Evolutionary conservation across 1,140 invertebrate genomes (phyloP).

Genomic region (Lepidurus couesii): DNA sequence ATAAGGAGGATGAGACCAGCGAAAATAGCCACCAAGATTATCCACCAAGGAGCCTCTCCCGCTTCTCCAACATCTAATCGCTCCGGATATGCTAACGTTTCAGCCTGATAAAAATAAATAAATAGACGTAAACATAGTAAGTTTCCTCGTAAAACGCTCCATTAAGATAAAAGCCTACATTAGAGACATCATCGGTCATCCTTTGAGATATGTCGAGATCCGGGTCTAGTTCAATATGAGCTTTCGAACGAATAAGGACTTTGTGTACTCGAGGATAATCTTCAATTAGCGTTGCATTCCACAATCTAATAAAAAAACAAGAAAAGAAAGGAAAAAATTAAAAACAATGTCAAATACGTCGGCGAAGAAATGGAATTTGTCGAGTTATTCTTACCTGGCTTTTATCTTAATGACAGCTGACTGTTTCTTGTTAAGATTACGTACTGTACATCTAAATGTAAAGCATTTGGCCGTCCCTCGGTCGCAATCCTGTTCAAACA

Average conservation of each 20-base stretch:
- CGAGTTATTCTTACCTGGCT: constrained; percentile 51
- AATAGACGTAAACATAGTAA: constrained; percentile 21
- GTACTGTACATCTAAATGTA: constrained; percentile 71
- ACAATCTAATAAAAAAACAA: constrained; percentile 53
- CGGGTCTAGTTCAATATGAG: constrained; percentile 62
- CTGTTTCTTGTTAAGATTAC: constrained; percentile 64
- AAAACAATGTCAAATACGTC: constrained; percentile 5
- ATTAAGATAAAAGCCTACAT: constrained; percentile 32
- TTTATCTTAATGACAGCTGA: constrained; percentile 70
- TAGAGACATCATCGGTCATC: constrained; percentile 52
- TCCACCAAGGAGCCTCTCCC: constrained; percentile 69
- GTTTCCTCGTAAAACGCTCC: neutral
- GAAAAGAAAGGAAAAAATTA: neutral
- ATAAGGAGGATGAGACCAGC: constrained; percentile 72
- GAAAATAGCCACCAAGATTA: constrained; percentile 71
- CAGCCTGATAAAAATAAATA: constrained; percentile 52
- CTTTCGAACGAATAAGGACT: constrained; percentile 71
- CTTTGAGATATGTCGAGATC: constrained; percentile 66
- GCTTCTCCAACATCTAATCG: constrained; percentile 58
- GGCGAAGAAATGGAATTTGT: neutral
- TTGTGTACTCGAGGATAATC: constrained; percentile 78
- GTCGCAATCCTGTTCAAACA: constrained; percentile 64
- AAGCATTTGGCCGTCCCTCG: constrained; percentile 75
- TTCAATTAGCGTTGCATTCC: constrained; percentile 83
- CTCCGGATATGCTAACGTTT: constrained; percentile 74